Percentiles rank a stretch among this genome's conserved stretches.
Conservation (phyloP, 2,797 vertebrate species). For the Fratercula arctica region DNA sequence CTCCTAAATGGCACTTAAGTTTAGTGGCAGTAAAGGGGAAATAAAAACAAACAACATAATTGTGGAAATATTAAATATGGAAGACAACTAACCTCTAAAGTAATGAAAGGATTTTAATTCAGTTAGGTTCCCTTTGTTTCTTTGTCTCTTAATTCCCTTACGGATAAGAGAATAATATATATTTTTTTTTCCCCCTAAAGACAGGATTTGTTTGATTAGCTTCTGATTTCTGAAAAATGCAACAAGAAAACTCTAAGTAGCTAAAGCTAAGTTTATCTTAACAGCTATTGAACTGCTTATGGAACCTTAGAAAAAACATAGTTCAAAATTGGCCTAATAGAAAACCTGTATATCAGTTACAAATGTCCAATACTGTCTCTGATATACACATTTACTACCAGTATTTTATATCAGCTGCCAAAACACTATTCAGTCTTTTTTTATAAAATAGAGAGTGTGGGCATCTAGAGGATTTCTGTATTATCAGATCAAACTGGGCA, state of each 20-base stretch:
- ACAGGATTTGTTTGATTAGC: not conserved
- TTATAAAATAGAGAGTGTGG: not conserved
- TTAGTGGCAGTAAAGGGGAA: not conserved
- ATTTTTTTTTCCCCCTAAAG: not conserved
- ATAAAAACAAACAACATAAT: not conserved
- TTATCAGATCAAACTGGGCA: not conserved
- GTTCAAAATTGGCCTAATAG: not conserved
- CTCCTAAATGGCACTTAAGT: not conserved
- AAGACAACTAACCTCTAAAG: not conserved
- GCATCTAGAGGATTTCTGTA: not conserved
- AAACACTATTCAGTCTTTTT: not conserved
- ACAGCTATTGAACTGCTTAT: not conserved
- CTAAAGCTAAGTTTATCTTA: not conserved
- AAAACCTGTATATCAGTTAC: not conserved
- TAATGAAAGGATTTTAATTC: not conserved
- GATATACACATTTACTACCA: not conserved
- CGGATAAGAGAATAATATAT: not conserved
- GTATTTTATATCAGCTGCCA: not conserved
- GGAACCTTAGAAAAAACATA: not conserved
- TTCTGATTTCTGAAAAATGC: not conserved
- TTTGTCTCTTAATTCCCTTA: not conserved
- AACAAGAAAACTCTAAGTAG: not conserved
- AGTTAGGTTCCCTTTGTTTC: not conserved
- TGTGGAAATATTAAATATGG: not conserved
- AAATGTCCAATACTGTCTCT: not conserved